Percentiles rank a stretch among this genome's conserved stretches.
Conservation (phyloP, 2,113 vertebrate species). For the Odocoileus hemionus region DNA sequence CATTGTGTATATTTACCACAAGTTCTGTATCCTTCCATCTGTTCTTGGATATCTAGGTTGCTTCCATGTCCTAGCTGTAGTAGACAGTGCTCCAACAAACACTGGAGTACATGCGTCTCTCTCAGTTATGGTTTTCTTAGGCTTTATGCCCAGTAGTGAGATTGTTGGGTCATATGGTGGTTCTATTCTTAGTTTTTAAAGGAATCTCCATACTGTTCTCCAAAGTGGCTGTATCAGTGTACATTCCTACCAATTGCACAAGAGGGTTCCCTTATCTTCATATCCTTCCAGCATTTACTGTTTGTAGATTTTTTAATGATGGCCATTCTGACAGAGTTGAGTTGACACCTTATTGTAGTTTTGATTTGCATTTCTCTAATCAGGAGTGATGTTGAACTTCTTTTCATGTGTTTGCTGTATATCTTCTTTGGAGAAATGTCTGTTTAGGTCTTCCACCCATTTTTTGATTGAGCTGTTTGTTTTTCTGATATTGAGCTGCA, state of each 20-base stretch:
- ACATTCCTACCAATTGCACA: neutral
- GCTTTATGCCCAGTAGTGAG: neutral
- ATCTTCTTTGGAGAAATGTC: neutral
- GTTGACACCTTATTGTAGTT: neutral
- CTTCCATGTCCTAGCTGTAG: neutral
- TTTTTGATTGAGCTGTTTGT: neutral
- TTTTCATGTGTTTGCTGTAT: neutral
- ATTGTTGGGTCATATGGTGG: neutral
- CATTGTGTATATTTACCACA: neutral
- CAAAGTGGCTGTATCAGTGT: neutral
- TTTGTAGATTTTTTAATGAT: neutral
- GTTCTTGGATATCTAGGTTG: neutral
- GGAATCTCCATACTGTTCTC: neutral
- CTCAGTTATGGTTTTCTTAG: neutral
- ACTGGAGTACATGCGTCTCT: rapidly evolving
- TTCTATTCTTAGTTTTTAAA: neutral
- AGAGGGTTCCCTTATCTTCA: neutral
- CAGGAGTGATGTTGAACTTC: neutral
- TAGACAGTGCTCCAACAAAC: neutral
- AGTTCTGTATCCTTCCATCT: neutral
- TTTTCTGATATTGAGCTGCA: neutral
- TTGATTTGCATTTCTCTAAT: neutral
- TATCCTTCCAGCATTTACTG: neutral
- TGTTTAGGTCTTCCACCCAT: neutral
- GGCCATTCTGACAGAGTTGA: neutral